A percentile compares a stretch with the other conserved stretches of the same genome.
phyloP scores from a whole-genome alignment of 2,888 invertebrate genomes.

The Bugulina stolonifera region DNA sequence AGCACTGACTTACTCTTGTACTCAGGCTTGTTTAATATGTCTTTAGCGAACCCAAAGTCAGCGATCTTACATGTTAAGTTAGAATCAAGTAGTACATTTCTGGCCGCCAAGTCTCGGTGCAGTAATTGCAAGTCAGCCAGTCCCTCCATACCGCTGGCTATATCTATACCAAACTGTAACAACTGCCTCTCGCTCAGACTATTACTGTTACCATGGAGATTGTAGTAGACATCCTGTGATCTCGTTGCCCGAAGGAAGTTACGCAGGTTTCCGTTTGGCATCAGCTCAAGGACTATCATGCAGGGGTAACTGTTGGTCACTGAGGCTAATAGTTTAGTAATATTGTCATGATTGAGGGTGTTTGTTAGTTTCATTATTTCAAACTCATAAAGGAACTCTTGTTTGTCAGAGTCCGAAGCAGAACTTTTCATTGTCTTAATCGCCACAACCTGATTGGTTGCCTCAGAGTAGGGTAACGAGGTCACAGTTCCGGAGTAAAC shows the following conservation, averaged over 20 bases:
- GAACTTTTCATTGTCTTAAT: slow-evolving; percentile 14
- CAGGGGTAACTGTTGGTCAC: slow-evolving; percentile 61
- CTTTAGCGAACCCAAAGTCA: slow-evolving; percentile 82
- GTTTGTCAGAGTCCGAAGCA: slow-evolving; percentile 71
- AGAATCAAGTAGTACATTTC: slow-evolving; percentile 75
- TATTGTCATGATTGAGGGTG: slow-evolving; percentile 3
- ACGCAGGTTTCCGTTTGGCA: slow-evolving; percentile 80
- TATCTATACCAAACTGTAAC: slow-evolving; percentile 1
- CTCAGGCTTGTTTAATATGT: slow-evolving; percentile 67
- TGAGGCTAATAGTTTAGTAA: slow-evolving; percentile 5
- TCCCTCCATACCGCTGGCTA: slow-evolving; percentile 18
- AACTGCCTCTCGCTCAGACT: slow-evolving; percentile 12
- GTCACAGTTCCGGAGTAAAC: slow-evolving; percentile 3
- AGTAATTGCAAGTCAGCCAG: slow-evolving; percentile 63
- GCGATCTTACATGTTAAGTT: slow-evolving; percentile 81
- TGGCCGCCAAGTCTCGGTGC: slow-evolving; percentile 75
- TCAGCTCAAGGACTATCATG: slow-evolving; percentile 86
- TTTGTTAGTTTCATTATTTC: slow-evolving; percentile 70
- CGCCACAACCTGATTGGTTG: background rate
- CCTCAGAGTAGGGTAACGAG: background rate
- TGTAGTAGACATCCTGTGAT: slow-evolving; percentile 24
- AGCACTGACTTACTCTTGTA: slow-evolving; percentile 47
- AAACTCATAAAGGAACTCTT: slow-evolving; percentile 79
- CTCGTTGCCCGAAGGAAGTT: slow-evolving; percentile 78
- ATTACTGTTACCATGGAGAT: slow-evolving; percentile 21